A percentile compares a stretch with the other conserved stretches of the same genome.
These are phyloP conservation scores for Chironomus tepperi DNA, from an alignment of 1,140 invertebrate genomes.

Conservation along the genomic window DNA sequence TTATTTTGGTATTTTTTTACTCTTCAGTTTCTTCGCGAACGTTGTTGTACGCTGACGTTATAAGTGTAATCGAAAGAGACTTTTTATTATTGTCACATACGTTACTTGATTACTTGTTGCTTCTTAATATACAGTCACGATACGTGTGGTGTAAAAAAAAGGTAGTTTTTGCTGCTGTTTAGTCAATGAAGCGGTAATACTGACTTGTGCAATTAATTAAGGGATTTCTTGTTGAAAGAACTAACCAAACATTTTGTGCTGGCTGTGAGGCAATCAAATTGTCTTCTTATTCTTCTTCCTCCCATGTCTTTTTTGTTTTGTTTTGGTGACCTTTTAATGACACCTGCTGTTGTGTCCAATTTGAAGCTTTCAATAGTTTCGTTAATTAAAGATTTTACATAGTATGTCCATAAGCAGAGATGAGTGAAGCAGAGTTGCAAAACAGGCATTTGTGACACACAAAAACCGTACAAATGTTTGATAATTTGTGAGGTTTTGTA, in stretches of 20 bases:
- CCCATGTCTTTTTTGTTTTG: background rate
- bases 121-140: too few species aligned
- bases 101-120: too few species aligned
- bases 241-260: background rate
- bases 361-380: background rate
- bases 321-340: background rate
- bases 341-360: background rate
- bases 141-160: background rate
- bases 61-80: background rate
- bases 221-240: background rate
- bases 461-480: too few species aligned
- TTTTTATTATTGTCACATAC: too few species aligned
- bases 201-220: background rate
- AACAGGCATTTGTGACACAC: too few species aligned
- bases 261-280: too few species aligned
- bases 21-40: background rate
- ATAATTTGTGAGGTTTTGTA: too few species aligned
- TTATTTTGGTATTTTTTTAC: background rate
- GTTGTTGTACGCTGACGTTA: slow-evolving; percentile 5
- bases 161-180: background rate
- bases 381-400: too few species aligned
- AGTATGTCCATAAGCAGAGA: too few species aligned
- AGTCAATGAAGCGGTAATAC: background rate
- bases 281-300: background rate
- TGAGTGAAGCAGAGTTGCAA: too few species aligned